A percentile compares a stretch with the other conserved stretches of the same genome.
These are phyloP conservation scores for Hippocampus comes DNA, from an alignment of 2,113 vertebrate species.

Conservation along the genomic window DNA sequence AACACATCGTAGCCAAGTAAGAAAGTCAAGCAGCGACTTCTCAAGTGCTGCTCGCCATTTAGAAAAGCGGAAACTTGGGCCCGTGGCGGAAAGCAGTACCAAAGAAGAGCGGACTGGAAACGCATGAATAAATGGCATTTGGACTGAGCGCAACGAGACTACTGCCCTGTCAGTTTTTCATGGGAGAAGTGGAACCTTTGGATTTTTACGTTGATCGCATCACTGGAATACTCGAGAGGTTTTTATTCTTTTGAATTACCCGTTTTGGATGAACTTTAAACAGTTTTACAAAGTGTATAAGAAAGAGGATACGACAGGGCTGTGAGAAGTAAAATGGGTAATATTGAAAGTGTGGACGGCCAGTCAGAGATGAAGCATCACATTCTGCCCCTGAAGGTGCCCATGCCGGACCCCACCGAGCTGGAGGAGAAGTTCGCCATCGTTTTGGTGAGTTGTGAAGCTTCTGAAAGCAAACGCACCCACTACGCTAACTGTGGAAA, in stretches of 20 bases:
- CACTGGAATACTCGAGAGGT: constrained; percentile 19
- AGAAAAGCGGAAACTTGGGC: constrained; percentile 35
- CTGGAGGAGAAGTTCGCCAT: constrained; percentile 93
- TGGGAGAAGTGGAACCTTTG: constrained; percentile 32
- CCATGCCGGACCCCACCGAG: constrained; percentile 93
- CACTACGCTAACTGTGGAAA: neutral
- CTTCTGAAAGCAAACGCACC: neutral
- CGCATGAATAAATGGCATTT: constrained; percentile 46
- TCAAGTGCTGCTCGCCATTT: constrained; percentile 34
- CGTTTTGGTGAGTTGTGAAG: constrained; percentile 83
- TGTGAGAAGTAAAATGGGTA: constrained; percentile 77
- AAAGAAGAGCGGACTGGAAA: constrained; percentile 39
- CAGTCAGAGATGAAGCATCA: constrained; percentile 79
- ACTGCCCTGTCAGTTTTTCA: constrained; percentile 35
- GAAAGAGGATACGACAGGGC: constrained; percentile 7
- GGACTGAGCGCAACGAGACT: constrained; percentile 24
- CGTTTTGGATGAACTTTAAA: constrained; percentile 1
- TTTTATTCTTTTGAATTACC: constrained; percentile 4
- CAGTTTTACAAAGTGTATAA: constrained; percentile 10
- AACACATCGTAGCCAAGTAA: constrained; percentile 64
- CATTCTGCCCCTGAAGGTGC: constrained; percentile 85
- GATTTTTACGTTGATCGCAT: constrained; percentile 31
- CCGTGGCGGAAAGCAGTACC: constrained; percentile 31
- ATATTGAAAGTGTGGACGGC: constrained; percentile 87
- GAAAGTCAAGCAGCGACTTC: constrained; percentile 57